Conservation (phyloP, 2,888 invertebrate genomes). For the Chymomyza caudatula region DNA sequence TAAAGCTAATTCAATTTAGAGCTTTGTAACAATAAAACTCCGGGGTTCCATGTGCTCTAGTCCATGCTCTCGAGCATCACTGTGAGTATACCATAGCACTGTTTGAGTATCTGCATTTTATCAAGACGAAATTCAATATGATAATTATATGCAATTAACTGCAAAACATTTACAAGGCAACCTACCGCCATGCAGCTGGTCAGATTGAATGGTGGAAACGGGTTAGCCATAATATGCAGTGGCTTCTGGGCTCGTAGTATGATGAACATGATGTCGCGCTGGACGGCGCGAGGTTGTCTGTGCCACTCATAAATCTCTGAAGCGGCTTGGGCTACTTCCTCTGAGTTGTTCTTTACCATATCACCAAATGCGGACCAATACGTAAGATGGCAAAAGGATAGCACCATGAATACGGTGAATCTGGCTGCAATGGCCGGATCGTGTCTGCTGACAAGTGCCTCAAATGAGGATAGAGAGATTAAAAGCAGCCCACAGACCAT, state of each 20-base stretch:
- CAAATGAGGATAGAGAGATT: conserved; percentile 43
- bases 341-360: conserved; percentile 38
- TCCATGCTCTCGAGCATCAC: conserved; percentile 41
- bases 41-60: background rate
- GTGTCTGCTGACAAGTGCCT: conserved; percentile 16
- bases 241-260: conserved; percentile 37
- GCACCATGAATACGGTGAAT: conserved; percentile 27
- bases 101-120: conserved; percentile 35
- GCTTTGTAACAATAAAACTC: background rate
- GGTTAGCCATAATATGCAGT: conserved; percentile 22
- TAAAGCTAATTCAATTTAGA: background rate
- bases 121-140: background rate
- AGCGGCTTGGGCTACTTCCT: conserved; percentile 34
- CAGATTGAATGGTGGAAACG: conserved; percentile 43
- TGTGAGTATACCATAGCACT: conserved; percentile 44
- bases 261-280: conserved; percentile 31
- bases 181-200: conserved; percentile 38
- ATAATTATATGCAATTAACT: background rate
- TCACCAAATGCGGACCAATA: conserved; percentile 42
- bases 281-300: background rate
- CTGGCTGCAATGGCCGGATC: conserved; percentile 31
- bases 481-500: conserved; percentile 28
- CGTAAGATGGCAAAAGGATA: conserved; percentile 30
- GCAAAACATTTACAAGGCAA: background rate
- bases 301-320: conserved; percentile 33